phyloP scores from a whole-genome alignment of 2,113 vertebrate genomes.

The Gasterosteus aculeatus region DNA sequence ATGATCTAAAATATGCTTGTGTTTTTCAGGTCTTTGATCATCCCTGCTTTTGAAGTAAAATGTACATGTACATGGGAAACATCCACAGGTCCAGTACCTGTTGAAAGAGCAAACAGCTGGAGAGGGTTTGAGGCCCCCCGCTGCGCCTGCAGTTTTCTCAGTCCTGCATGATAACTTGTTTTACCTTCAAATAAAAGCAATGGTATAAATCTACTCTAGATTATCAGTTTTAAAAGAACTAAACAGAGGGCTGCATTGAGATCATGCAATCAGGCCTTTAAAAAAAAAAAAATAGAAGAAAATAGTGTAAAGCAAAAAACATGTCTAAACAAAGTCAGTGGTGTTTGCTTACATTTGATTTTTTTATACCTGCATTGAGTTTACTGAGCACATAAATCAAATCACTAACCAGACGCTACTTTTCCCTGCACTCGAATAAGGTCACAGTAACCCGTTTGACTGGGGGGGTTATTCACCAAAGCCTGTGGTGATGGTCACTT shows the following conservation, averaged over 20 bases:
- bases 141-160: constrained; percentile 17
- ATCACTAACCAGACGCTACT: background rate
- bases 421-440: background rate
- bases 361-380: background rate
- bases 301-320: background rate
- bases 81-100: background rate
- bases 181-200: background rate
- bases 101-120: constrained; percentile 38
- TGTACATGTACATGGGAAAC: background rate
- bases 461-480: background rate
- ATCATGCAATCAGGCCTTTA: no score
- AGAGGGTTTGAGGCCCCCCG: constrained; percentile 31
- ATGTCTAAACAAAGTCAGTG: background rate
- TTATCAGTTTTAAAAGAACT: background rate
- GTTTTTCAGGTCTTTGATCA: background rate
- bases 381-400: accelerated
- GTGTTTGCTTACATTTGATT: background rate
- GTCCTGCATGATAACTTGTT: constrained; percentile 2
- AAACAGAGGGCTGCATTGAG: background rate
- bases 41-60: background rate
- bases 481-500: background rate
- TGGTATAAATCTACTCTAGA: background rate
- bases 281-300: no score
- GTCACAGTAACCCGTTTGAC: background rate
- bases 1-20: background rate